Conservation (phyloP, 1,140 invertebrate genomes). For the Polypedilum vanderplanki region DNA sequence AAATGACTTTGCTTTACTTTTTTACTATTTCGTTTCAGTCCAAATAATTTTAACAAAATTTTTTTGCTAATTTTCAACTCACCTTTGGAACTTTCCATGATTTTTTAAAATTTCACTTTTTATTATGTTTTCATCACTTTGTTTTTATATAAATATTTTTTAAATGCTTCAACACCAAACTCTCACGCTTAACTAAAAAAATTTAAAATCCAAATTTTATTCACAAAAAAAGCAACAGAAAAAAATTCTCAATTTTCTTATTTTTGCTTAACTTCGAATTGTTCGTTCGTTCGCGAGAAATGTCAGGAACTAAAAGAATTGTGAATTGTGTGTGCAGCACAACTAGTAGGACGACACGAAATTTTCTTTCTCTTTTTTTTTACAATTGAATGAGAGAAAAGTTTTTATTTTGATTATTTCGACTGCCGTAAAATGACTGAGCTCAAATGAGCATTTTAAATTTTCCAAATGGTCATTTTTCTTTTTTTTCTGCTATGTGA, state of each 20-base stretch:
- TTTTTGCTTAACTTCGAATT: neutral
- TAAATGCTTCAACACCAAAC: neutral
- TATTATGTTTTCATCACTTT: neutral
- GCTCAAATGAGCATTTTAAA: neutral
- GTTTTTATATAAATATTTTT: neutral
- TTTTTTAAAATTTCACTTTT: neutral
- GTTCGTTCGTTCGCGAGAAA: conserved; percentile 10
- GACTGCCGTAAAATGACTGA: conserved; percentile 16
- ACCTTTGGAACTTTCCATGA: neutral
- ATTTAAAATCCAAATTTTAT: neutral
- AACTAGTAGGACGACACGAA: neutral
- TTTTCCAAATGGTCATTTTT: conserved; percentile 3
- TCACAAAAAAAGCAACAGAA: neutral
- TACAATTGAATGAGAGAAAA: neutral
- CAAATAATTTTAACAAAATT: no score
- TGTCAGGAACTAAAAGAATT: conserved; percentile 13
- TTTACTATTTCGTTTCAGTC: no score
- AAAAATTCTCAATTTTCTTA: no score
- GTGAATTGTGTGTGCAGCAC: neutral
- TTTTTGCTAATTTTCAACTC: no score
- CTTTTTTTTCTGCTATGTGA: neutral
- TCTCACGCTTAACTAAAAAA: neutral
- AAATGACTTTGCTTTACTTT: conserved; percentile 7
- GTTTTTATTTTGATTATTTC: neutral
- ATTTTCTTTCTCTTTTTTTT: conserved; percentile 1